These are phyloP conservation scores for Orthonevra nobilis DNA, from an alignment of 2,888 invertebrate genomes.

Conservation along the genomic window DNA sequence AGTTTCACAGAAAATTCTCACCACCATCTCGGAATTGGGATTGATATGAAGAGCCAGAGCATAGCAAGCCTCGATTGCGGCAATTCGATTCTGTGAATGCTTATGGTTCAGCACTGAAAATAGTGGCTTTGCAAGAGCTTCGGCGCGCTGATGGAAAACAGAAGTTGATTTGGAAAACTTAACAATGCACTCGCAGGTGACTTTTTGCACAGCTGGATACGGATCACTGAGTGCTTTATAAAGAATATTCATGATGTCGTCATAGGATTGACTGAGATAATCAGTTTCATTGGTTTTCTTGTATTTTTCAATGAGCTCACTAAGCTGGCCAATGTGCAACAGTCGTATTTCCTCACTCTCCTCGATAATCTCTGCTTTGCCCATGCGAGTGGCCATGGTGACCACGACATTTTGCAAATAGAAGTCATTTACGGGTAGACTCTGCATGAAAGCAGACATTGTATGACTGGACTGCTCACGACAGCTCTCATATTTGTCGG, in stretches of 20 bases:
- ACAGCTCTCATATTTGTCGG: constrained; percentile 78
- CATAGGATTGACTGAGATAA: constrained; percentile 75
- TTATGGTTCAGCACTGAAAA: constrained; percentile 89
- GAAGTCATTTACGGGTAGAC: constrained; percentile 85
- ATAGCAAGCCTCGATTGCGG: constrained; percentile 88
- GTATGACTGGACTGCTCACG: constrained; percentile 75
- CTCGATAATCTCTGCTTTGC: constrained; percentile 86
- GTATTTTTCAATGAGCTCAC: constrained; percentile 84
- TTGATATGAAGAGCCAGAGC: constrained; percentile 81
- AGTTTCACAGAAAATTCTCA: constrained; percentile 88
- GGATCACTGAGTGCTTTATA: constrained; percentile 87
- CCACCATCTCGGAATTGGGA: constrained; percentile 86
- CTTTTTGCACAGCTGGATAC: constrained; percentile 89
- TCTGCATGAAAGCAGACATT: constrained; percentile 75
- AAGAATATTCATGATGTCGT: constrained; percentile 87
- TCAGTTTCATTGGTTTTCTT: constrained; percentile 81
- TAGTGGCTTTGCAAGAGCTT: constrained; percentile 87
- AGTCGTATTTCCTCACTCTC: constrained; percentile 91
- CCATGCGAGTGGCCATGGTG: constrained; percentile 88
- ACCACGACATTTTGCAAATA: constrained; percentile 89
- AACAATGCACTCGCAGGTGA: constrained; percentile 87
- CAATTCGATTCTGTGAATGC: constrained; percentile 89
- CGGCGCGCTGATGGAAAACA: constrained; percentile 88
- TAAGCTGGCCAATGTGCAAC: constrained; percentile 84
- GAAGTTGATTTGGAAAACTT: constrained; percentile 84